Conservation (phyloP, 2,888 invertebrate genomes). For the Gisinianus flammeolus region DNA sequence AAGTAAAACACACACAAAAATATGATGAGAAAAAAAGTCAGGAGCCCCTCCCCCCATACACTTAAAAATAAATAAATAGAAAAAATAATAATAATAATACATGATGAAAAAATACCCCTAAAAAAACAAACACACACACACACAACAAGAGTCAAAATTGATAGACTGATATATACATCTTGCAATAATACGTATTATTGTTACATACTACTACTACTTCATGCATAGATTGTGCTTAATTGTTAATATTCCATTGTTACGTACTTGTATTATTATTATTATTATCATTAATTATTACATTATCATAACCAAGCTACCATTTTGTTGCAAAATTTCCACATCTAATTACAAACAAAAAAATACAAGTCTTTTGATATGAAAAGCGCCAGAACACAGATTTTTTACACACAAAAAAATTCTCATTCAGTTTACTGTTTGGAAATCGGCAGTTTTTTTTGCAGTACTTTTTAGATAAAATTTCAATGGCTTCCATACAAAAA, state of each 20-base stretch:
- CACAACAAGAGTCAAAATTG: constrained; percentile 38
- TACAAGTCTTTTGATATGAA: too few relatives aligned
- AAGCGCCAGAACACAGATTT: too few relatives aligned
- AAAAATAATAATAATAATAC: constrained; percentile 8
- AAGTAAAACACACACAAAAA: not conserved
- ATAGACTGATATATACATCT: constrained; percentile 41
- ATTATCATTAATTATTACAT: not conserved
- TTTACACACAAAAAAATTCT: too few relatives aligned
- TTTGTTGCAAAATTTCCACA: not conserved
- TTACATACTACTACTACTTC: constrained; percentile 11
- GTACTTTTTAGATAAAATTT: not conserved
- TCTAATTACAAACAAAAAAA: too few relatives aligned
- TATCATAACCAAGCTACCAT: not conserved
- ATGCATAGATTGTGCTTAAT: constrained; percentile 15
- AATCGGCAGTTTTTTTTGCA: not conserved
- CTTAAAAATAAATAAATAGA: not conserved
- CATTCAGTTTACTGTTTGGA: not conserved
- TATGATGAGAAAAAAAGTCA: not conserved
- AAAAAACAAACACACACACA: not conserved
- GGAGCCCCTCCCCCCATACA: not conserved
- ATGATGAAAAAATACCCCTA: not conserved
- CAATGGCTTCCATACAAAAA: constrained; percentile 2
- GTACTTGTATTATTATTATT: not conserved
- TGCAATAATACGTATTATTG: constrained; percentile 42
- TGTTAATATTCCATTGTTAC: constrained; percentile 7